These are phyloP conservation scores for Atethmia centrago DNA, from an alignment of 2,888 invertebrate species.

Conservation along the genomic window DNA sequence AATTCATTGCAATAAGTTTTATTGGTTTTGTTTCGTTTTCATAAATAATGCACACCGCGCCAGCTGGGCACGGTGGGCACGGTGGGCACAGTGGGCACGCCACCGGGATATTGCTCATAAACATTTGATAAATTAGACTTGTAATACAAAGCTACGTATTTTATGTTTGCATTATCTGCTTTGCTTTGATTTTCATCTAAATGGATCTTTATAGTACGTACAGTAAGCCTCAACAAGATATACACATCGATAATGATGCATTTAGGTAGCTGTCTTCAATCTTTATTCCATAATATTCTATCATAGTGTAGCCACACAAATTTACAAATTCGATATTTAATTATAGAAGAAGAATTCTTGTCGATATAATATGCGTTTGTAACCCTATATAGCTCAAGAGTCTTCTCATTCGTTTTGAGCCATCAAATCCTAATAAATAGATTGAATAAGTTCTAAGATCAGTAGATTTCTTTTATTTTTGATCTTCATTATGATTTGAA, in stretches of 20 bases:
- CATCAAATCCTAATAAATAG: no score
- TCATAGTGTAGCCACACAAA: no score
- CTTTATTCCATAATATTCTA: no score
- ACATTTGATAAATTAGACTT: conserved; percentile 53
- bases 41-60: conserved; percentile 69
- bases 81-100: neutral
- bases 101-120: conserved; percentile 42
- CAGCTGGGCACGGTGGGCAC: conserved; percentile 44
- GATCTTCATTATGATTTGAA: neutral
- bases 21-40: conserved; percentile 72
- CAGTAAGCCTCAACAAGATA: neutral
- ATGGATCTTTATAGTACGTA: no score
- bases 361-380: no score
- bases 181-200: conserved; percentile 1
- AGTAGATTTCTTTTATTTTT: no score
- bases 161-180: neutral
- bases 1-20: conserved; percentile 72
- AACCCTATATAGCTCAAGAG: no score
- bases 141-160: neutral
- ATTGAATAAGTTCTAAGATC: no score
- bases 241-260: neutral
- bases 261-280: no score
- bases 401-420: no score
- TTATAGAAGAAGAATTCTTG: no score
- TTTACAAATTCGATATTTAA: no score